These are phyloP conservation scores for Tapirus terrestris DNA, from an alignment of 2,113 vertebrate genomes.

Conservation along the genomic window DNA sequence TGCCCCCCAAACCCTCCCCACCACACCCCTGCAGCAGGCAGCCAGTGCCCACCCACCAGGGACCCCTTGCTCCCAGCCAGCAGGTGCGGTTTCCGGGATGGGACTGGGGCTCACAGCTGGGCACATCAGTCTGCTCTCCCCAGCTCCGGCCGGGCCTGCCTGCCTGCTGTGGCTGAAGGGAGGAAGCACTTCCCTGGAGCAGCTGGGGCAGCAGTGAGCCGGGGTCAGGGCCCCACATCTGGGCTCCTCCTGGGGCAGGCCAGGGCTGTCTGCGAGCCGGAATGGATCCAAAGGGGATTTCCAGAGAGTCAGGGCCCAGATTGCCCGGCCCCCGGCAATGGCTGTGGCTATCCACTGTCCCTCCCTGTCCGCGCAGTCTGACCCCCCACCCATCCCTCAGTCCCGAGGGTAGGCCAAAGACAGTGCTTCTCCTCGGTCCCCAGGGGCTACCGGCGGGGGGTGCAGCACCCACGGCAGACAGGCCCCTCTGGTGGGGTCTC, in stretches of 20 bases:
- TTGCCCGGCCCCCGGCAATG: rapidly evolving
- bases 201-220: background rate
- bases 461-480: background rate
- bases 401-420: too few relatives aligned
- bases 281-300: background rate
- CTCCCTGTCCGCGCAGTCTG: background rate
- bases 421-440: too few relatives aligned
- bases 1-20: background rate
- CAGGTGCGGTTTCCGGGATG: background rate
- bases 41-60: background rate
- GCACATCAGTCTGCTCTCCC: background rate
- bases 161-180: background rate
- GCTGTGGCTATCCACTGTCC: rapidly evolving
- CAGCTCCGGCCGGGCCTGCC: background rate
- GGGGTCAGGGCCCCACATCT: background rate
- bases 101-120: background rate
- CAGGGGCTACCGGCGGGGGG: too few relatives aligned
- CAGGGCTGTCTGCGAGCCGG: rapidly evolving
- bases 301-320: background rate
- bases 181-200: too few relatives aligned
- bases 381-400: background rate
- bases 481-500: background rate
- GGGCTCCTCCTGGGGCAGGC: background rate
- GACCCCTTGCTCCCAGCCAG: background rate
- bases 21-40: too few relatives aligned